Conservation (phyloP, 2,113 vertebrate species). For the Chaenogobius annularis region DNA sequence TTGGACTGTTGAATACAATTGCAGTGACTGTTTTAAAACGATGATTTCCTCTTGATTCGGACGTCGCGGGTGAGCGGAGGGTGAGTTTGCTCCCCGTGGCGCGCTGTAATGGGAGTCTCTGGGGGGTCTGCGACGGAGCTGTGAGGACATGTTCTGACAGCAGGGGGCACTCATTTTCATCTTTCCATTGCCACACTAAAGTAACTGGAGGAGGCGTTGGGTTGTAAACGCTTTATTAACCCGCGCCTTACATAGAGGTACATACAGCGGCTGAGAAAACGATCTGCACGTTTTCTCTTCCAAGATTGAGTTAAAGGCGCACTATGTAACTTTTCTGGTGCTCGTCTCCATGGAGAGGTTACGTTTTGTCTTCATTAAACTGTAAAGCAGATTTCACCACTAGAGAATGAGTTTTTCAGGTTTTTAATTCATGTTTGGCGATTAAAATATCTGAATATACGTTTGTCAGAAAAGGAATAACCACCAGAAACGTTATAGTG, state of each 20-base stretch:
- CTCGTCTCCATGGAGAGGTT: no score
- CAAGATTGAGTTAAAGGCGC: conserved; percentile 20
- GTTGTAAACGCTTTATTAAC: conserved; percentile 59
- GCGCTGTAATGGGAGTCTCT: conserved; percentile 65
- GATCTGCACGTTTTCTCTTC: background rate
- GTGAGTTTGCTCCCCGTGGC: conserved; percentile 47
- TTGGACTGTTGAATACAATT: background rate
- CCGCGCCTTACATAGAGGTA: conserved; percentile 42
- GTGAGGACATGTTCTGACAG: conserved; percentile 46
- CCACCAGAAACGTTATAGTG: background rate
- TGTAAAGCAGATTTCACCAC: no score
- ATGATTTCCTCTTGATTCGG: conserved; percentile 31
- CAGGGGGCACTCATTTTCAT: conserved; percentile 37
- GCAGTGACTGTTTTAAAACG: background rate
- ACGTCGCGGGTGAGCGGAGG: conserved; percentile 25
- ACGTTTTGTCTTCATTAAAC: no score
- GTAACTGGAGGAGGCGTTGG: conserved; percentile 12
- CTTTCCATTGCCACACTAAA: conserved; percentile 21
- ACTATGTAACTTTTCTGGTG: background rate
- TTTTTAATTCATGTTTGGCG: no score
- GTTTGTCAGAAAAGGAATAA: no score
- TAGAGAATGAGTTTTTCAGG: no score
- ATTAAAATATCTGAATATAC: no score
- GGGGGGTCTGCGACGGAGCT: conserved; percentile 48
- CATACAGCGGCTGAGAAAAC: conserved; percentile 23